Base-by-base conservation (phyloP, 1,140 invertebrate genomes). In the Antheraea mylitta region DNA sequence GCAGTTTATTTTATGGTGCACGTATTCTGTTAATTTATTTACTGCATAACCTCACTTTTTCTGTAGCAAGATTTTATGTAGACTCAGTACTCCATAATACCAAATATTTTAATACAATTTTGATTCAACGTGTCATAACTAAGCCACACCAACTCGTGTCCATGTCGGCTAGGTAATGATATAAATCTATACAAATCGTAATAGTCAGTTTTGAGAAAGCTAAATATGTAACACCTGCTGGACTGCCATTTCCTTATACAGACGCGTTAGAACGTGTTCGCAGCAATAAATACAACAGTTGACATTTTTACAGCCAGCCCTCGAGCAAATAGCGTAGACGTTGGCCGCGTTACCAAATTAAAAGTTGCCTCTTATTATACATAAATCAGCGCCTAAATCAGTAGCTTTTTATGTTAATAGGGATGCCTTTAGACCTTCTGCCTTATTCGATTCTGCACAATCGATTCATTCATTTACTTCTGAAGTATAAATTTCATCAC, bases 271-370 rank as follows among this genome's bases (percentile, higher is more conserved):
- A 30, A 61, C 60, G 19, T 13, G 45, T 53, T 16, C 19, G 18
- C 6, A 45, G 66, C 72, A 73, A 79, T 81, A 79, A 82, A 82
- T 82, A 80, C 72, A 61, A 68, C 48, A 42, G 71, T 64, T 70
- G 77, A 80, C 80, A 75, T 71, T 77, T 81, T 81, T 79, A 81
- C 74, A 76, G 67, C 71, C 19, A 65, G 70, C 75, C 75, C 72
- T 78, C 38, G 74, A 77, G 74, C 77, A 74, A 81, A 81, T 79
- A 74, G 74, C 71, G 72, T 69, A 70, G 72, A 58, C 67, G 70
- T 74, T 72, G 70, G 62, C 62, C 66, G 70, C 69, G 69, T 68
- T 69, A 72, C 71, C 70, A 78, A 79, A 81, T 82, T 82, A 82
- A 82, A 82, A 78, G 71, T 80, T 74, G 68, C 78, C 78, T 74